Evolutionary conservation across 1,140 invertebrate species (phyloP).

Genomic region (Gyrodactylus bullatarudis): DNA sequence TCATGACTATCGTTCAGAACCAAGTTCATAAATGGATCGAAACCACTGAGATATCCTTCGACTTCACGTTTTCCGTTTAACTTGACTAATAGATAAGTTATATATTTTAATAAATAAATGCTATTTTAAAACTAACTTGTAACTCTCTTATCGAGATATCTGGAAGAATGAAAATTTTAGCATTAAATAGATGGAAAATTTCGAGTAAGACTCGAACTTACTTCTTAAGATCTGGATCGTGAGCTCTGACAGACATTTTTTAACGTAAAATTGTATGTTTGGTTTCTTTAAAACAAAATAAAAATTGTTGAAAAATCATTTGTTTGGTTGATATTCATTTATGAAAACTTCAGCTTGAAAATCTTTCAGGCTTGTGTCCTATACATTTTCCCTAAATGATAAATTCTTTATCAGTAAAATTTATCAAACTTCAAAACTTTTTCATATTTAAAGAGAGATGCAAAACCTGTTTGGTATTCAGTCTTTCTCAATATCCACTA

Average conservation of each 20-base stretch:
- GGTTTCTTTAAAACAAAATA: too few relatives aligned
- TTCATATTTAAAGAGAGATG: not conserved
- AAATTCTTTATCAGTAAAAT: too few relatives aligned
- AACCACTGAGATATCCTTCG: not conserved
- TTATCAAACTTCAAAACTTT: not conserved
- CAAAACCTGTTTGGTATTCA: not conserved
- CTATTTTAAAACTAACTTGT: not conserved
- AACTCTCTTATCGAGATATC: constrained; percentile 2
- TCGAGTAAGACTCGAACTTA: too few relatives aligned
- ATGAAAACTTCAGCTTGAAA: too few relatives aligned
- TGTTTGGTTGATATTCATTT: too few relatives aligned
- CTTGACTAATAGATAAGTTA: not conserved
- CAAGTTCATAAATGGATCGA: constrained; percentile 6
- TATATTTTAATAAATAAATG: not conserved
- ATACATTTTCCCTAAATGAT: too few relatives aligned
- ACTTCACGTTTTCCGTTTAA: not conserved
- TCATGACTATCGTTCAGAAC: not conserved
- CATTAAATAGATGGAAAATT: too few relatives aligned
- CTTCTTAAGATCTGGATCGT: not conserved
- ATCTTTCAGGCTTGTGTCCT: too few relatives aligned
- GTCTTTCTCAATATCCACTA: not conserved
- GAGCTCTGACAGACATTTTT: not conserved
- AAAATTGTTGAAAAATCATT: too few relatives aligned
- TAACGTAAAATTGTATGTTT: too few relatives aligned
- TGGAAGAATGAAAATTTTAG: not conserved